Evolutionary conservation across 2,113 vertebrate genomes (phyloP).

Genomic region (Rhagologus leucostigma): DNA sequence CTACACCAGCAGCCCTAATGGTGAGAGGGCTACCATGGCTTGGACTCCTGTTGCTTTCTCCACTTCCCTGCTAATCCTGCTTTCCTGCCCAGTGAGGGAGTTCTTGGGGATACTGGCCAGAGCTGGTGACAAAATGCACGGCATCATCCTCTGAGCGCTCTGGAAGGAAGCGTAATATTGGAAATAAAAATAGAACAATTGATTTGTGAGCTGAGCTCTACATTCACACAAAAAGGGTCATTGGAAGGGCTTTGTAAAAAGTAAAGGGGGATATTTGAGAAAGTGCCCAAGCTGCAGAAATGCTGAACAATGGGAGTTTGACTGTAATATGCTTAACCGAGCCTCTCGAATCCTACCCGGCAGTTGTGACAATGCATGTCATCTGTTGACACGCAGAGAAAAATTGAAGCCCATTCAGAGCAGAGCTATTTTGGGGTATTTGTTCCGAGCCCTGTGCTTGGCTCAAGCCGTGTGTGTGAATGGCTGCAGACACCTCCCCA

Average conservation of each 20-base stretch:
- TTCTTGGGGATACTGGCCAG: not conserved
- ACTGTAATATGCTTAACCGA: not conserved
- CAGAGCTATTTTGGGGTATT: constrained; percentile 59
- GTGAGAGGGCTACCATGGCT: not conserved
- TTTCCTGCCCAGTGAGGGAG: not conserved
- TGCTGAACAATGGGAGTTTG: not conserved
- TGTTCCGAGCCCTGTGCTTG: not conserved
- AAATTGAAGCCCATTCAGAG: constrained; percentile 18
- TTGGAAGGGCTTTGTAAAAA: not conserved
- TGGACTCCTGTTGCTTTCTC: not conserved
- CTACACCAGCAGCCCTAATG: not conserved
- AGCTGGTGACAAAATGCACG: not conserved
- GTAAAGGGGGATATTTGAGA: not conserved
- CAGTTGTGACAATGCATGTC: not conserved
- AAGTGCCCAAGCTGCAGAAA: not conserved
- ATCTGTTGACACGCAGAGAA: not conserved
- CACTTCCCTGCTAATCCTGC: not conserved
- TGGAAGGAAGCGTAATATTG: constrained; percentile 7
- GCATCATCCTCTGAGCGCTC: fast-evolving
- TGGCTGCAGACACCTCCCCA: constrained; percentile 14
- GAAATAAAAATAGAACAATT: constrained; percentile 39
- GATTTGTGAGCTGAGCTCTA: not conserved
- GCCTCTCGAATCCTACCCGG: constrained; percentile 3
- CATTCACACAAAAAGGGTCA: constrained; percentile 10
- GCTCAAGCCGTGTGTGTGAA: not conserved